phyloP scores from a whole-genome alignment of 2,888 invertebrate genomes.

The Eudasyphora cyanicolor region DNA sequence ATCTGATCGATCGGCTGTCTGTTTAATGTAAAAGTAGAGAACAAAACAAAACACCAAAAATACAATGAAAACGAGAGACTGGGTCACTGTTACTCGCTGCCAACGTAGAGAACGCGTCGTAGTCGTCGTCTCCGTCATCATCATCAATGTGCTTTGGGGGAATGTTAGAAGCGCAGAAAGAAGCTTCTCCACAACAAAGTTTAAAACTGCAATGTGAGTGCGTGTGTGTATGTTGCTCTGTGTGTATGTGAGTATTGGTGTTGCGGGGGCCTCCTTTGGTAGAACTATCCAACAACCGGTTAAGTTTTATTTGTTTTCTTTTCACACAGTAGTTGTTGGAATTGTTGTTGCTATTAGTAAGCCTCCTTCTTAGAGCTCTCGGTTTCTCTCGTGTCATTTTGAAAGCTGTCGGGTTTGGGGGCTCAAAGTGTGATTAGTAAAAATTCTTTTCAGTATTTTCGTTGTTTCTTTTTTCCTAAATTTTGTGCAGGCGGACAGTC shows the following conservation, averaged over 20 bases:
- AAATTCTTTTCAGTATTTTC: slow-evolving; percentile 44
- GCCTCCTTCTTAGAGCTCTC: slow-evolving; percentile 21
- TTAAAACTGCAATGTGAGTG: neutral
- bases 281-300: slow-evolving; percentile 58
- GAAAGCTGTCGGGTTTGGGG: slow-evolving; percentile 25
- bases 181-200: slow-evolving; percentile 35
- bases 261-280: slow-evolving; percentile 21
- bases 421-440: slow-evolving; percentile 40
- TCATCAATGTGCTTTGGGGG: neutral
- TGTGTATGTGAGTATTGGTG: neutral
- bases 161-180: neutral
- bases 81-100: slow-evolving; percentile 77
- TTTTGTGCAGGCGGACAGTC: neutral
- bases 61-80: slow-evolving; percentile 70
- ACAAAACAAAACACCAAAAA: slow-evolving; percentile 50
- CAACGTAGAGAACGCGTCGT: slow-evolving; percentile 46
- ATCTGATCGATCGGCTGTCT: slow-evolving; percentile 34
- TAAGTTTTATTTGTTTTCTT: slow-evolving; percentile 43
- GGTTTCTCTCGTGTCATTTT: neutral
- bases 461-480: neutral
- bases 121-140: slow-evolving; percentile 16
- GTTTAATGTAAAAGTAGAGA: slow-evolving; percentile 37
- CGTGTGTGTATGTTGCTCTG: slow-evolving; percentile 4
- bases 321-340: neutral
- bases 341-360: slow-evolving; percentile 6